Conservation (phyloP, 2,888 invertebrate species). For the Dryadula phaetusa region DNA sequence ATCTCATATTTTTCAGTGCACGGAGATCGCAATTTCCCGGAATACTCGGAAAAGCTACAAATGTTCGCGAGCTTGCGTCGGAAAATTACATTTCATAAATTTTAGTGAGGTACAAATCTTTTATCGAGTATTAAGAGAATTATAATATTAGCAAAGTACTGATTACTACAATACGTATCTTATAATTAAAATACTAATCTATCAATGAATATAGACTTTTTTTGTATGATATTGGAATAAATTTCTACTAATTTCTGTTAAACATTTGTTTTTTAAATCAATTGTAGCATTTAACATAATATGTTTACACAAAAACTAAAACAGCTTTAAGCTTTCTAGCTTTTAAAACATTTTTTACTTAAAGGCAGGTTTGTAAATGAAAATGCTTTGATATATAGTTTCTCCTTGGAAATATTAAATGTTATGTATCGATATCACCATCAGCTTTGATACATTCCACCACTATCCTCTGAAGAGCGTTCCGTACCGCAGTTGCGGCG, state of each 20-base stretch:
- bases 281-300: background rate
- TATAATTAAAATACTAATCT: background rate
- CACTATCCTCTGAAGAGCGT: conserved; percentile 77
- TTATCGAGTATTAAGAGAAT: conserved; percentile 43
- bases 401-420: background rate
- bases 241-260: background rate
- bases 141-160: background rate
- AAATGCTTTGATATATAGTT: background rate
- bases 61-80: conserved; percentile 78
- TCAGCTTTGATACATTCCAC: conserved; percentile 49
- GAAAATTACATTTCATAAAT: conserved; percentile 83
- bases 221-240: background rate
- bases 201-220: too few relatives aligned
- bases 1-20: conserved; percentile 74
- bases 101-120: conserved; percentile 61
- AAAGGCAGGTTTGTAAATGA: background rate
- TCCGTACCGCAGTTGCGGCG: conserved; percentile 66
- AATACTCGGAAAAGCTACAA: conserved; percentile 82
- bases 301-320: background rate
- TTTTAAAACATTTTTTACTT: background rate
- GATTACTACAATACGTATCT: background rate
- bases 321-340: background rate
- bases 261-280: background rate
- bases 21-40: conserved; percentile 81
- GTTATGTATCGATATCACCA: background rate